Base-by-base conservation (phyloP, 2,113 vertebrate genomes). In the Emydocephalus ijimae region DNA sequence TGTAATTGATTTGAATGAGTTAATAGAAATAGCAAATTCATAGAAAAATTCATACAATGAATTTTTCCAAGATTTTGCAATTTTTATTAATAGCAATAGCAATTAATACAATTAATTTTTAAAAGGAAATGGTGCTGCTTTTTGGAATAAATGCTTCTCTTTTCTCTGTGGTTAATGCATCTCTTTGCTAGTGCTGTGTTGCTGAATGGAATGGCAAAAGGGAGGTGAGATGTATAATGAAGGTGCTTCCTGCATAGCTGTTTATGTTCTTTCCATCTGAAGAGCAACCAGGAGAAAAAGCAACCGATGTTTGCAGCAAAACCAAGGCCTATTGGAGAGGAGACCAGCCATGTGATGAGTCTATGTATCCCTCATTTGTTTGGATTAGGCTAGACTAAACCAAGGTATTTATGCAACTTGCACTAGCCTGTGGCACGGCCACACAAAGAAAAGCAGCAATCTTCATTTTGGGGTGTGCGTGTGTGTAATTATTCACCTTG, bases 241-340 rank as follows among this genome's bases (percentile, higher is more conserved):
- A 94, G 94, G 92, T 92, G 93, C 94, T 96, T 96, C 92, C 69
- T 61, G 96, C 94, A 94, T 96, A 94, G 94, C 95, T 97, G 95
- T 96, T 97, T 97, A 96, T 97, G 92, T 97, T 89, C 95, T 94
- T 96, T 97, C 96, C 95, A 95, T 95, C 94, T 94, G 95, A 93
- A 95, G 96, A 97, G 95, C 12, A n/a, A 95, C 94, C 95, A 96
- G 95, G 96, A 45, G 48, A 95, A 95, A 97, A 96, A 96, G 95
- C 94, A 95, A 96, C 96, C 96, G 94, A 90, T 92, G 90, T 94
- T 95, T 95, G 95, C 39, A 94, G 91, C 92, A 94, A 96, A 95
- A 95, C 94, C 95, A 93, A 94, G 94, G 95, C 48, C 93, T 91
- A 95, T 95, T 94, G 94, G 95, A 93, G 92, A 94, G 92, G 94